These are phyloP conservation scores for Pogonocichla stellata DNA, from an alignment of 2,113 vertebrate species.

Conservation along the genomic window DNA sequence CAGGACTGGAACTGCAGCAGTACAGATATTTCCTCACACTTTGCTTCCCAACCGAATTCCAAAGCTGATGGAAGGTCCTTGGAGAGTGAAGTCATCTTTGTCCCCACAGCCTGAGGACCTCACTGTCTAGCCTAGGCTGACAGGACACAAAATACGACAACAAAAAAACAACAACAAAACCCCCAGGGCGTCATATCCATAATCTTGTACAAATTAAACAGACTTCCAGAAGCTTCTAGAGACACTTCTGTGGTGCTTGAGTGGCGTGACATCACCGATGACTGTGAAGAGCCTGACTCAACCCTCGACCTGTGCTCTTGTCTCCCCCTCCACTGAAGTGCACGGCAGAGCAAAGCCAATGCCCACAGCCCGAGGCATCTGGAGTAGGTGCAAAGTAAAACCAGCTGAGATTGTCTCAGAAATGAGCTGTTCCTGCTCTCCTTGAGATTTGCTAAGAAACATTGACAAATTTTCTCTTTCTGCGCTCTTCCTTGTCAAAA, in stretches of 20 bases:
- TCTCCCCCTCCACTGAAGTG: not conserved
- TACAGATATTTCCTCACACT: not conserved
- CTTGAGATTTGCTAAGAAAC: not conserved
- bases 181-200: not conserved
- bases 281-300: constrained; percentile 14
- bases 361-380: not conserved
- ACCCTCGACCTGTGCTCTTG: not conserved
- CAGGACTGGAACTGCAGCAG: not conserved
- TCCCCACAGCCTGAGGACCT: not conserved
- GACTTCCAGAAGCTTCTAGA: constrained; percentile 38
- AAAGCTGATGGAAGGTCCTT: not conserved
- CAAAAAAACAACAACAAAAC: not conserved
- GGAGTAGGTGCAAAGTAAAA: not conserved
- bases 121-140: not conserved
- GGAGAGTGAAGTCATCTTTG: not conserved
- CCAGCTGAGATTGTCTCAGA: not conserved
- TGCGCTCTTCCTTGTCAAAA: not conserved
- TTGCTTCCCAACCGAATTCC: not conserved
- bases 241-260: not conserved
- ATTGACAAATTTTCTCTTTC: not conserved
- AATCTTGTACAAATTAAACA: not conserved
- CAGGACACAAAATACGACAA: not conserved
- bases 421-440: not conserved
- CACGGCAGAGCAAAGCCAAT: not conserved
- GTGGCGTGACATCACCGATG: not conserved